Percentiles rank a stretch among this genome's conserved stretches.
Conservation (phyloP, 2,888 invertebrate species). For the Chironomus riparius region DNA sequence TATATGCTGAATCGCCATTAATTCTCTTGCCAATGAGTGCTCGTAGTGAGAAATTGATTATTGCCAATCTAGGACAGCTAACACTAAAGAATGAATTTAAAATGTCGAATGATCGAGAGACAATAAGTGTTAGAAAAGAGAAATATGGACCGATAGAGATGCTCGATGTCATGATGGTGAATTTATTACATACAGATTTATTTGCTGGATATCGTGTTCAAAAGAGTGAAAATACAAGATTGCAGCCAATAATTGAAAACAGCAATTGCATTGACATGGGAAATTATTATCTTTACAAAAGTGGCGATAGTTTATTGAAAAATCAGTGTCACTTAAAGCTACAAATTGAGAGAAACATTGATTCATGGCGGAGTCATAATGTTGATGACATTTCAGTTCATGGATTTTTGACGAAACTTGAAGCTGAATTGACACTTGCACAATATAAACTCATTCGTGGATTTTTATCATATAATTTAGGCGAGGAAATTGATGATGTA, state of each 20-base stretch:
- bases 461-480: constrained; percentile 79
- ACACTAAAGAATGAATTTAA: constrained; percentile 68
- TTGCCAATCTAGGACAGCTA: constrained; percentile 71
- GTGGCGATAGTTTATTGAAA: constrained; percentile 62
- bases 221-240: neutral
- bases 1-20: constrained; percentile 56
- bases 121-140: constrained; percentile 45
- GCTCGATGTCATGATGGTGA: constrained; percentile 56
- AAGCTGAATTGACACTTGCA: constrained; percentile 68
- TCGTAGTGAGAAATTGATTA: constrained; percentile 63
- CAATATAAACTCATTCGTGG: constrained; percentile 85
- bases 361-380: constrained; percentile 47
- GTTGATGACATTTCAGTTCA: constrained; percentile 76
- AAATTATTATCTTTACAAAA: constrained; percentile 36
- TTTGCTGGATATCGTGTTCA: constrained; percentile 47
- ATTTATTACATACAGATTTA: constrained; percentile 60
- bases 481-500: constrained; percentile 68
- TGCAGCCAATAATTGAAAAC: neutral
- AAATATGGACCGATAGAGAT: constrained; percentile 37
- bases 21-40: constrained; percentile 81
- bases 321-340: constrained; percentile 74
- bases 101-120: constrained; percentile 48
- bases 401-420: constrained; percentile 76
- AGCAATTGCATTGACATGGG: constrained; percentile 35
- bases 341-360: constrained; percentile 73